Evolutionary conservation across 2,888 invertebrate species (phyloP), one percentile per base, ranked within the genome.

Genomic region (Serripes groenlandicus): DNA sequence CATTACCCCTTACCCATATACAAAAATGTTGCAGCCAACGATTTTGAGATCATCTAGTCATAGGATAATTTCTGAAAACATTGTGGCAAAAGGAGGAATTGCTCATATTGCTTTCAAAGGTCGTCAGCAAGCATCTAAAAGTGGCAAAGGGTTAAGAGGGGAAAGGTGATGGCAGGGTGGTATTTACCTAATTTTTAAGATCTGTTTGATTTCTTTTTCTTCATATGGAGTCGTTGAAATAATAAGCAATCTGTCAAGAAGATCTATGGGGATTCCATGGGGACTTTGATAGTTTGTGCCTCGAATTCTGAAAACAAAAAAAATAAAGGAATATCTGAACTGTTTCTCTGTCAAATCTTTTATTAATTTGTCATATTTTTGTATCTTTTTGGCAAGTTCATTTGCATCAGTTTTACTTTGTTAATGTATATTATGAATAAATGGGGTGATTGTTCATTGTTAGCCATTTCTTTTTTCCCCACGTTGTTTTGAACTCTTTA

Each of bases 251-350:
- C 99, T 96, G 95, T 99, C 99, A 4, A 99, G 95, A 85, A 99
- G 95, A 95, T 99, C 99, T 74, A 99, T 96, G 0, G 99, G 99
- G 74, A 99, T 98, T 9, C 99, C 99, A 94, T 99, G 99, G 0
- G 99, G 99, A 82, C 98, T 98, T 87, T 96, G 96, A 95, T 99
- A 98, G 93, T 97, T 97, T 26, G 99, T 99, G 32, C 99, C 99
- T 72, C 99, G 96, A 91, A 99, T 99, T 85, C 97, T 96, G 87
- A 15, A 81, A 80, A 68, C 3, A 32, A 28, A 64, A 15, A n/a
- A n/a, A n/a, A n/a, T n/a, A n/a, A n/a, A n/a, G n/a, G n/a, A n/a
- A n/a, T n/a, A n/a, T n/a, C n/a, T n/a, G n/a, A n/a, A n/a, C n/a
- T n/a, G n/a, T n/a, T n/a, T n/a, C n/a, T n/a, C n/a, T n/a, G n/a